Percentiles rank a stretch among this genome's conserved stretches.
phyloP scores from a whole-genome alignment of 2,797 vertebrate genomes.

The Hirundo rustica region DNA sequence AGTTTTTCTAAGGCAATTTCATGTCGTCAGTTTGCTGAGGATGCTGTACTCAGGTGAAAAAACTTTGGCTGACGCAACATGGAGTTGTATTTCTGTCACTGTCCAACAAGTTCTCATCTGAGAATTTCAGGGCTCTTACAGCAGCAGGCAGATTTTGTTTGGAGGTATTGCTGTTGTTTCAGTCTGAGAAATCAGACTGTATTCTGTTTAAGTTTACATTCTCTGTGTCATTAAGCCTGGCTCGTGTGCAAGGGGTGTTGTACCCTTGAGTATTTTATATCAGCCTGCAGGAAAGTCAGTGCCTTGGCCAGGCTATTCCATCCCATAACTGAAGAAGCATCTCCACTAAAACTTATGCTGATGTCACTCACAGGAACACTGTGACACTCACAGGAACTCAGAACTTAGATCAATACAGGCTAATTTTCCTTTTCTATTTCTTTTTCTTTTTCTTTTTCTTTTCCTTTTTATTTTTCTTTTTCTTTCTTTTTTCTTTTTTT shows the following conservation, averaged over 20 bases:
- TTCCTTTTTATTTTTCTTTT: too few relatives aligned
- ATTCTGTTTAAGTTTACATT: neutral
- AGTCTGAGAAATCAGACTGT: neutral
- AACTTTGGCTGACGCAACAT: neutral
- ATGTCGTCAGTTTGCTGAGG: neutral
- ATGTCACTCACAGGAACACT: neutral
- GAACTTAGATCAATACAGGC: neutral
- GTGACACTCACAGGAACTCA: neutral
- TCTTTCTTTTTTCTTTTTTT: too few relatives aligned
- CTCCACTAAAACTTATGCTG: neutral
- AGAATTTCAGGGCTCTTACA: neutral
- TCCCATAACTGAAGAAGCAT: neutral
- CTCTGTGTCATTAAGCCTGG: neutral
- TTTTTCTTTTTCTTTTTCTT: too few relatives aligned
- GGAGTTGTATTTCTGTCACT: neutral
- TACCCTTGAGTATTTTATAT: rapidly evolving
- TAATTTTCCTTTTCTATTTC: neutral
- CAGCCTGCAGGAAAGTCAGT: neutral
- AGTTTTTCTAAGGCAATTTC: neutral
- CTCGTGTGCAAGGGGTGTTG: neutral
- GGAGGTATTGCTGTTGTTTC: neutral
- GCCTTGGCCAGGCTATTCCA: neutral
- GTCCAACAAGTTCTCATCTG: neutral
- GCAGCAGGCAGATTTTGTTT: neutral
- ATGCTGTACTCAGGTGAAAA: neutral